Evolutionary conservation across 2,113 vertebrate species (phyloP), one percentile per base, ranked within the genome.

Genomic region (Cepphus grylle): DNA sequence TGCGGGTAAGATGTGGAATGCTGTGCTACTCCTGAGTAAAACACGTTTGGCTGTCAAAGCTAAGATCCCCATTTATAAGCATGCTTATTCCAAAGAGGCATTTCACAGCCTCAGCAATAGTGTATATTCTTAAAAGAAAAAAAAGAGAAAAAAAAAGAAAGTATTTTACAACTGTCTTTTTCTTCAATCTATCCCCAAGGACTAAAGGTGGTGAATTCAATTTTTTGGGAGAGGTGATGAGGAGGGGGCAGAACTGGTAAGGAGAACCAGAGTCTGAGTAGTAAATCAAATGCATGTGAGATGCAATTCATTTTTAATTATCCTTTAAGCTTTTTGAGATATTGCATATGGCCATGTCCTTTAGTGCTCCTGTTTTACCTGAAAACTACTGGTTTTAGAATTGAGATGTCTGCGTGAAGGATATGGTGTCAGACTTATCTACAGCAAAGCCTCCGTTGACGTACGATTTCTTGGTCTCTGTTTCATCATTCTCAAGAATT

Each of bases 381-480:
- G 61, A 92, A 92, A 95, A 77, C 67, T 88, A 38, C 66, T 82
- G 82, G 36, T 42, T 88, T 98, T 99, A 99, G 97, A 99, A 99
- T 97, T 99, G 99, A 49, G 99, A 99, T 67, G 99, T 99, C 96
- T 99, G 99, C 3, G 99, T 99, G 91, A 99, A 99, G 20, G 99
- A 99, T 97, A 99, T 98, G 8, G 99, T 98, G 63, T 99, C 99
- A 20, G 99, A 99, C 97, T 99, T 99, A 98, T 99, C 99, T 9
- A 99, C 92, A 1, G 99, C 98, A 97, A 99, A 99, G 78, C 99
- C 99, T 76, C 99, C 99, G 0, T 99, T 99, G 93, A 99, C 40
- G 1, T 99, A 99, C 0, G 99, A 99, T 96, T 99, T 99, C 97
- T 99, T 99, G 94, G 98, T 98, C 42, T 98, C 97, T 36, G 78